Percentiles rank a stretch among this genome's conserved stretches.
These are phyloP conservation scores for Meiosimyza decipiens DNA, from an alignment of 2,888 invertebrate species.

Conservation along the genomic window DNA sequence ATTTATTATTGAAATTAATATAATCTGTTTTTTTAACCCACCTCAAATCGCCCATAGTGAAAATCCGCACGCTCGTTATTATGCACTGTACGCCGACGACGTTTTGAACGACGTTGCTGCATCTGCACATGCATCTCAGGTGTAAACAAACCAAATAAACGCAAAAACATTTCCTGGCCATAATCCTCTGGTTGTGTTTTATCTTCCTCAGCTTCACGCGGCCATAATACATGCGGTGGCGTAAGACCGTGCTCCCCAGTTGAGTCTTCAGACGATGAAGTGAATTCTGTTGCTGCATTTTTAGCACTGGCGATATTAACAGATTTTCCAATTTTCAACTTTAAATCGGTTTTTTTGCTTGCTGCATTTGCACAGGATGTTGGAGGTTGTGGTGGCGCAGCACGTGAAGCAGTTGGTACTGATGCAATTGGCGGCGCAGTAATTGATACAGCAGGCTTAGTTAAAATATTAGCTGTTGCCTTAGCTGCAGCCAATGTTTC, in stretches of 20 bases:
- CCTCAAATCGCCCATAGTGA: slow-evolving; percentile 64
- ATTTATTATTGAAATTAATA: slow-evolving; percentile 6
- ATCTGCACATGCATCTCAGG: slow-evolving; percentile 57
- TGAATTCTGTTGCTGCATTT: slow-evolving; percentile 32
- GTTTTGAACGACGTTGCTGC: slow-evolving; percentile 62
- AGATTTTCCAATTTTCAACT: slow-evolving; percentile 21
- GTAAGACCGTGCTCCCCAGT: slow-evolving; percentile 49
- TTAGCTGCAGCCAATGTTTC: slow-evolving; percentile 42
- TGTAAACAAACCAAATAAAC: slow-evolving; percentile 60
- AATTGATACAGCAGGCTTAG: slow-evolving; percentile 1
- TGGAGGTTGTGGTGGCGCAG: slow-evolving; percentile 8
- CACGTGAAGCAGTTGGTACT: background rate
- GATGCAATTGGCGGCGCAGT: background rate
- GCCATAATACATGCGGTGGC: slow-evolving; percentile 28
- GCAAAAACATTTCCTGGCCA: slow-evolving; percentile 60
- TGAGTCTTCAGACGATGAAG: slow-evolving; percentile 56
- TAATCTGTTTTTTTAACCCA: slow-evolving; percentile 39
- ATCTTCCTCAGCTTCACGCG: slow-evolving; percentile 15
- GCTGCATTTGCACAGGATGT: slow-evolving; percentile 16
- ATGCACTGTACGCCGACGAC: slow-evolving; percentile 62
- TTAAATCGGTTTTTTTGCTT: slow-evolving; percentile 36
- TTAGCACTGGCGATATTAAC: slow-evolving; percentile 14
- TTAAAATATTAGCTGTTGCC: slow-evolving; percentile 39
- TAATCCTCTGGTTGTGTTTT: slow-evolving; percentile 52
- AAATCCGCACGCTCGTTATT: slow-evolving; percentile 63